Percentiles rank a stretch among this genome's conserved stretches.
phyloP scores from a whole-genome alignment of 2,888 invertebrate species.

The Plemyria rubiginata region DNA sequence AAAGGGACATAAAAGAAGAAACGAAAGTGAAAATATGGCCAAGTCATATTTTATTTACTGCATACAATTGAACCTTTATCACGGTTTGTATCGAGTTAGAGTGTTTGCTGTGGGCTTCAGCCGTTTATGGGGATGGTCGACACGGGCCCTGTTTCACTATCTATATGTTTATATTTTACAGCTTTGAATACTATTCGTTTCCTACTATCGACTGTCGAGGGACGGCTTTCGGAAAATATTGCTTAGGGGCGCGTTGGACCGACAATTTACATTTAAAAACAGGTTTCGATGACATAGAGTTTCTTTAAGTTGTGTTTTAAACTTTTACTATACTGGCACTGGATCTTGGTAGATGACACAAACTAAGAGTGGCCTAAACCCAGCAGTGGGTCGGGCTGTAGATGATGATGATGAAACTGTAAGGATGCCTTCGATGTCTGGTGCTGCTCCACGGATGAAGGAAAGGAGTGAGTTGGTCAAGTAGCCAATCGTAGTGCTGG shows the following conservation, averaged over 20 bases:
- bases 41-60: conserved; percentile 85
- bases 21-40: conserved; percentile 82
- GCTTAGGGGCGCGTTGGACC: conserved; percentile 17
- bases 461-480: too few species aligned
- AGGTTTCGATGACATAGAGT: neutral
- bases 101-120: conserved; percentile 65
- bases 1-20: conserved; percentile 81
- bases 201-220: conserved; percentile 40
- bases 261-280: conserved; percentile 22
- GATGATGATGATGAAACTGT: too few species aligned
- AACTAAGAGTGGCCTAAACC: too few species aligned
- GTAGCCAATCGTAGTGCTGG: too few species aligned
- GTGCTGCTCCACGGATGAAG: too few species aligned
- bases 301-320: neutral
- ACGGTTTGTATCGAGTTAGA: conserved; percentile 78
- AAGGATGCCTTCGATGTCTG: too few species aligned
- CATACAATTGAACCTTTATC: conserved; percentile 84
- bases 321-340: too few species aligned
- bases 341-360: too few species aligned
- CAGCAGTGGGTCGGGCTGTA: too few species aligned
- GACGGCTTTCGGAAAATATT: conserved; percentile 32
- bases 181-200: conserved; percentile 51
- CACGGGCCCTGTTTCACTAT: conserved; percentile 54
- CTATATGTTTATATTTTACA: conserved; percentile 61
- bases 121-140: conserved; percentile 66